Evolutionary conservation across 2,797 vertebrate genomes (phyloP), one percentile per base, ranked within the genome.

Genomic region (Crypturellus tataupa): DNA sequence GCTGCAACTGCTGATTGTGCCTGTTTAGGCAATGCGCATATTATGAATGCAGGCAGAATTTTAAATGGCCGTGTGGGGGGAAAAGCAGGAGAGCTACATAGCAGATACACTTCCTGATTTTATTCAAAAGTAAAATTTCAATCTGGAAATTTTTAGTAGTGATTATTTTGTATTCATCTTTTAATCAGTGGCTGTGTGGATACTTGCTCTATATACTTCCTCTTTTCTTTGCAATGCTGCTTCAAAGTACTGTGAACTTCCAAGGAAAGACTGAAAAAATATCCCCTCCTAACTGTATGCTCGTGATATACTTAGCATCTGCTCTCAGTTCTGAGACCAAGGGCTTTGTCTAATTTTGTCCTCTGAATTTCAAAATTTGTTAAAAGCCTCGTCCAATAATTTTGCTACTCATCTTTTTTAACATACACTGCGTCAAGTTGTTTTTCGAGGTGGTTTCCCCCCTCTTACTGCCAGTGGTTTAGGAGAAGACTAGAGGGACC

Each of bases 41-140:
- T 65, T 68, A 81, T 69, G 58, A 81, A 96, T 89, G 62, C 40
- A 85, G 69, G 23, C n/a, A 72, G 72, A 37, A 31, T n/a, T 47
- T 77, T 72, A 79, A 85, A 70, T 69, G 39, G 35, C 72, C 72
- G 87, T 79, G 49, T 7, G 12, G 3, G 16, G 16, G 11, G 8
- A 42, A 76, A 81, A 64, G 19, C 39, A 88, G 67, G 55, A 86
- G 25, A 49, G 12, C 4, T n/a, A 55, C 42, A 24, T 84, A 55
- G 14, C n/a, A 59, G 88, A 81, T 76, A 39, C 6, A 15, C 8
- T 55, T 84, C 63, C 24, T 47, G 47, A 47, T 47, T 47, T 47
- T 47, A 24, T 47, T 47, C 47, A 47, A 47, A 47, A 47, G 47
- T 47, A 23, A 47, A 47, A 47, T 47, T 47, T 47, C 20, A 47